Conservation (phyloP, 2,797 vertebrate genomes). For the Microcaecilia unicolor region DNA sequence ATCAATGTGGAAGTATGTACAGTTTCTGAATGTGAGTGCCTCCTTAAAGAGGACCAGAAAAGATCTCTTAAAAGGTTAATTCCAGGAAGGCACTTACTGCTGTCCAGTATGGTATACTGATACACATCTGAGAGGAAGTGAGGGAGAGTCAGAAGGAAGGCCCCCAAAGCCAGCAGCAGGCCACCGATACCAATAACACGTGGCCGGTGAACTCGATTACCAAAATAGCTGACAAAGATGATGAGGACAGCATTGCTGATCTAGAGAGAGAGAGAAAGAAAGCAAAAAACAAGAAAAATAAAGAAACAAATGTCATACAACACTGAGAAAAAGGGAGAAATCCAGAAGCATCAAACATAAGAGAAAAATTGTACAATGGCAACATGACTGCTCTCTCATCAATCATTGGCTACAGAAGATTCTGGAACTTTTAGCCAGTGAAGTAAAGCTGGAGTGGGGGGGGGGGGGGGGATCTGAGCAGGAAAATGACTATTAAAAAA, state of each 20-base stretch:
- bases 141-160: conserved; percentile 80
- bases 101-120: conserved; percentile 38
- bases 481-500: no score
- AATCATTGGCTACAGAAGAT: no score
- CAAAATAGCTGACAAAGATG: conserved; percentile 92
- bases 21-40: no score
- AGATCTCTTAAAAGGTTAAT: no score
- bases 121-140: conserved; percentile 84
- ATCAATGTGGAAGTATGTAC: no score
- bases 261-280: conserved; percentile 33
- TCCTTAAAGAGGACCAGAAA: no score
- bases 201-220: conserved; percentile 82
- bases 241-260: conserved; percentile 85
- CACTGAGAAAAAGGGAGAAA: no score
- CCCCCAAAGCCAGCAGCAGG: conserved; percentile 76
- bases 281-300: background rate
- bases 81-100: conserved; percentile 60
- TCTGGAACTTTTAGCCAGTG: no score
- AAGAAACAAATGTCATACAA: no score
- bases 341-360: no score
- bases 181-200: conserved; percentile 78
- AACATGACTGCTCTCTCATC: background rate
- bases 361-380: background rate
- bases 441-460: no score
- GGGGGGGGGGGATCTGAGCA: no score